A percentile compares a stretch with the other conserved stretches of the same genome.
Conservation (phyloP, 2,888 invertebrate species). For the Drosophila acutilabella region DNA sequence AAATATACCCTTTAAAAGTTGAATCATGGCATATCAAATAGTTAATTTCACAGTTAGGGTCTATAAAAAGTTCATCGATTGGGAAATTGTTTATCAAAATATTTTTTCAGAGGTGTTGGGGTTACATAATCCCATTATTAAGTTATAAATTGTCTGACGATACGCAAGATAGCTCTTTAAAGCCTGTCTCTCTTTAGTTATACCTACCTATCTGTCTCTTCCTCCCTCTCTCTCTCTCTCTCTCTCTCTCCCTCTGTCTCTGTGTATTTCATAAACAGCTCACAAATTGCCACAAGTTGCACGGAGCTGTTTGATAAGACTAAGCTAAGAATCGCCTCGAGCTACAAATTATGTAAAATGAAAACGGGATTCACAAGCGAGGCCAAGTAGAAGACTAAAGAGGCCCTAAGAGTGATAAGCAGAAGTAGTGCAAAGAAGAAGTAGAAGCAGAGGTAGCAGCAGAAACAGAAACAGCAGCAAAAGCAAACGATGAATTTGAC, state of each 20-base stretch:
- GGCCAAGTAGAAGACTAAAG: not conserved
- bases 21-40: not conserved
- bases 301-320: conserved; percentile 41
- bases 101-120: not conserved
- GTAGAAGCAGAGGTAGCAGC: not conserved
- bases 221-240: not conserved
- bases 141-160: not conserved
- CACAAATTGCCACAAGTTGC: conserved; percentile 45
- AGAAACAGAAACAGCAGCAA: conserved; percentile 6
- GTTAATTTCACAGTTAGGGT: too few relatives aligned
- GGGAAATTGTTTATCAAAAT: too few relatives aligned
- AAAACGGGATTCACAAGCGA: conserved; percentile 43
- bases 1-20: conserved; percentile 3
- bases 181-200: too few relatives aligned
- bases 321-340: conserved; percentile 45
- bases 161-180: not conserved
- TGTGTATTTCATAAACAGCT: not conserved
- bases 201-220: not conserved
- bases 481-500: conserved; percentile 11
- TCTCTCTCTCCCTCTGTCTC: not conserved
- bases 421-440: conserved; percentile 4
- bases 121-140: conserved; percentile 7
- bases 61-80: not conserved
- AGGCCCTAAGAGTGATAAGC: conserved; percentile 20
- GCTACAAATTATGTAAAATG: conserved; percentile 70